Evolutionary conservation across 2,888 invertebrate genomes (phyloP).

Genomic region (Thysanoteuthis rhombus): DNA sequence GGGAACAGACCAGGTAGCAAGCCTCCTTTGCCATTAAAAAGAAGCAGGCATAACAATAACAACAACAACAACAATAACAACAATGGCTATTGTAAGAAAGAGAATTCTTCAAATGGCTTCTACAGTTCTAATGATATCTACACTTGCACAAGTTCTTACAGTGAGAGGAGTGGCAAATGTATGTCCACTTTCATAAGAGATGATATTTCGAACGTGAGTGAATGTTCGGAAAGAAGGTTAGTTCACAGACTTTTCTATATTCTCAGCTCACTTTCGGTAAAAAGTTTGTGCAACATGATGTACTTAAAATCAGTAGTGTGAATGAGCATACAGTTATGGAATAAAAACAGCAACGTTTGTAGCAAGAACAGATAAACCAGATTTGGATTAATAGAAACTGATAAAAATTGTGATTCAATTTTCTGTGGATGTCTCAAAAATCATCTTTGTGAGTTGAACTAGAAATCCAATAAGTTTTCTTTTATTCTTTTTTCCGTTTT

Average conservation of each 20-base stretch:
- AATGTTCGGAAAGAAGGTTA: constrained; percentile 47
- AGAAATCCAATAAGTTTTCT: no score
- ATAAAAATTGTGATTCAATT: no score
- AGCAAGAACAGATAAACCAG: no score
- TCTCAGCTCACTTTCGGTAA: not conserved
- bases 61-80: constrained; percentile 31
- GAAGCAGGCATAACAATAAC: constrained; percentile 38
- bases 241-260: not conserved
- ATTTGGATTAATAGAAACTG: no score
- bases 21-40: constrained; percentile 43
- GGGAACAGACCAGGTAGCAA: constrained; percentile 40
- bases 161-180: constrained; percentile 53
- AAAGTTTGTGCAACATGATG: no score
- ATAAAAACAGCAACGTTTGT: no score
- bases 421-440: no score
- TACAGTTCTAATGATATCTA: constrained; percentile 52
- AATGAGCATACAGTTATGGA: no score
- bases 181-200: constrained; percentile 56
- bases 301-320: no score
- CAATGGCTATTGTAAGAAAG: constrained; percentile 57
- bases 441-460: no score
- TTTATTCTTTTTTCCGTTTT: no score
- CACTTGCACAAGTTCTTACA: constrained; percentile 61
- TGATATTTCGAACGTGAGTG: constrained; percentile 44
- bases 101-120: constrained; percentile 57